Base-by-base conservation (phyloP, 2,797 vertebrate genomes). In the Ciconia nigra region DNA sequence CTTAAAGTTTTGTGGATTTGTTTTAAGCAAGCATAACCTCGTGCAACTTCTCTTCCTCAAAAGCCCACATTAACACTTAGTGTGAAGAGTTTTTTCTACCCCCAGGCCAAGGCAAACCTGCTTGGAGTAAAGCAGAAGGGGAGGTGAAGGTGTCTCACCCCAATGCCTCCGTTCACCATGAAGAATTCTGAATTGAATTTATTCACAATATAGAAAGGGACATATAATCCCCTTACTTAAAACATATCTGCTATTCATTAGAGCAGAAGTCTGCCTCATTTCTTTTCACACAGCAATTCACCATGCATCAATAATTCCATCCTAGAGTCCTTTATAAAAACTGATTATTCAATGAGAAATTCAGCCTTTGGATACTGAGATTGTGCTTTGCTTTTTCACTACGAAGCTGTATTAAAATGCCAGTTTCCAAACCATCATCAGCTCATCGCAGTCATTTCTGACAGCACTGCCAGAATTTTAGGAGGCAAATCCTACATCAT, bases 181-280 rank as follows among this genome's bases (percentile, higher is more conserved):
- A 90, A 63, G 58, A 95, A 94, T 52, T 93, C 77, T 87, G 76
- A 93, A 96, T 39, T 81, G 19, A 89, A 92, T 90, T 63, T 92
- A 95, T 61, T 93, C 69, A 73, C 37, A 89, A 86, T 46, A 96
- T 21, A 89, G 52, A 93, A 73, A 67, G 35, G n/a, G 28, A 31
- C 63, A 57, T 55, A 96, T 74, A 97, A 96, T 88, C 74, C 88
- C 83, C 61, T 71, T 91, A 93, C 52, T 96, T 94, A 95, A 97
- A 97, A 95, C 25, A 44, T 72, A 96, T 70, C 85, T 95, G 51
- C 62, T 92, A 35, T 88, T 95, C 81, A 72, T 95, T 90, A 96
- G 9, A 93, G 85, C 77, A 97, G 46, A 96, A 91, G 66, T 93
- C 67, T 90, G 71, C 58, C 71, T 96, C 4, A 8, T 80, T 95